Base-by-base conservation (phyloP, 2,113 vertebrate genomes). In the Atrichornis clamosus region DNA sequence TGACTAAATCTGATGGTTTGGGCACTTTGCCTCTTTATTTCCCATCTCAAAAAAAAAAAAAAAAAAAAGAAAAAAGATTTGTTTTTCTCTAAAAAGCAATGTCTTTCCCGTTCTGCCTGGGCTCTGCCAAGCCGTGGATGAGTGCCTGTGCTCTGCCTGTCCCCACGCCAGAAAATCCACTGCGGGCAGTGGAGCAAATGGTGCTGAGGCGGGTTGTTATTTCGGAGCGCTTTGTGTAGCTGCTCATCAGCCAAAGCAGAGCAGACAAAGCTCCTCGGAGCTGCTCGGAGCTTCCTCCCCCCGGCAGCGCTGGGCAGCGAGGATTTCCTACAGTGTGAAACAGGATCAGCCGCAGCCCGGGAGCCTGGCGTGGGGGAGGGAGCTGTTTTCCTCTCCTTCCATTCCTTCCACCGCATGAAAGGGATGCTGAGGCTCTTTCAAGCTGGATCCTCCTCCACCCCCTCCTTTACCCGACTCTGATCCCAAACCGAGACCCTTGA, bases 251-350 rank as follows among this genome's bases (percentile, higher is more conserved):
- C 26, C 42, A 20, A 59, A 77, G 91, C 86, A 44, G 79, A 80
- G 72, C 64, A 42, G 35, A 46, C 30, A 5, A 20, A 52, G 84
- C 87, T 84, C 82, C 82, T 17, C 4, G 0, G 21, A n/a, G 92
- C 83, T 16, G 72, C 85, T 70, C 2, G 11, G 4, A 75, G 63
- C 30, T 17, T 13, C 26, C 59, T 27, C 4, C 13, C 8, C 24
- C 53, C 53, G 37, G 63, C 64, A 78, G 10, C 93, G 68, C 63
- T 32, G 1, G 1, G 39, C 19, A 72, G 64, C 6, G 91, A 95
- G 93, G 78, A 60, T 96, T 97, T 88, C 92, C 90, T 78, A 4
- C 73, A 14, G 55, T 27, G 85, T 88, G 95, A 74, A 93, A 90
- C 75, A 75, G 78, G 67, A 90, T 94, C 95, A 93, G 94, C 64